A percentile compares a stretch with the other conserved stretches of the same genome.
phyloP scores from a whole-genome alignment of 2,797 vertebrate species.

The Enteromius unitaeniatus region DNA sequence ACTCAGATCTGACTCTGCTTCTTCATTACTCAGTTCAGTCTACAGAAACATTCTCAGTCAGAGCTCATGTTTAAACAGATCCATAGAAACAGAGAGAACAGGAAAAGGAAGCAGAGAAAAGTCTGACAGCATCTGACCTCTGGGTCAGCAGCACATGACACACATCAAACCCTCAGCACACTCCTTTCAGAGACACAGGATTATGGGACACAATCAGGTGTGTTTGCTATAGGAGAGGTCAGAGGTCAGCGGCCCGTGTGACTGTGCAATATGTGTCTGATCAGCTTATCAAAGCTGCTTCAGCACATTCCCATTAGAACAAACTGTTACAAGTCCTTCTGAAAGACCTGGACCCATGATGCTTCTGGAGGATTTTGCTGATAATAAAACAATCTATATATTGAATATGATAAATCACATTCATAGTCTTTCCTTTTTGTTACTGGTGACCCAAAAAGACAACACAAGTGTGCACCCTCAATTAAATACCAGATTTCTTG shows the following conservation, averaged over 20 bases:
- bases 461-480: not conserved
- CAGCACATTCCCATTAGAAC: not conserved
- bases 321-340: not conserved
- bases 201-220: not conserved
- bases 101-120: not conserved
- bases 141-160: not conserved
- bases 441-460: not conserved
- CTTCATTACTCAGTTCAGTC: not conserved
- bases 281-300: conserved; percentile 17
- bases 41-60: not conserved
- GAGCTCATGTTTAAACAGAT: not conserved
- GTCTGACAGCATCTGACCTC: not conserved
- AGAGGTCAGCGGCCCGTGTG: conserved; percentile 13
- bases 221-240: conserved; percentile 11
- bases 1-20: not conserved
- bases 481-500: not conserved
- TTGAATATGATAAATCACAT: not conserved
- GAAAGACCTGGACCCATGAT: not conserved
- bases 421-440: not conserved
- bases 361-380: not conserved
- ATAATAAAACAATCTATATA: not conserved
- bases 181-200: not conserved
- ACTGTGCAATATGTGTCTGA: not conserved
- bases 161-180: not conserved
- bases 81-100: not conserved